Base-by-base conservation (phyloP, 2,888 invertebrate species). In the Nemotelus nigrinus region DNA sequence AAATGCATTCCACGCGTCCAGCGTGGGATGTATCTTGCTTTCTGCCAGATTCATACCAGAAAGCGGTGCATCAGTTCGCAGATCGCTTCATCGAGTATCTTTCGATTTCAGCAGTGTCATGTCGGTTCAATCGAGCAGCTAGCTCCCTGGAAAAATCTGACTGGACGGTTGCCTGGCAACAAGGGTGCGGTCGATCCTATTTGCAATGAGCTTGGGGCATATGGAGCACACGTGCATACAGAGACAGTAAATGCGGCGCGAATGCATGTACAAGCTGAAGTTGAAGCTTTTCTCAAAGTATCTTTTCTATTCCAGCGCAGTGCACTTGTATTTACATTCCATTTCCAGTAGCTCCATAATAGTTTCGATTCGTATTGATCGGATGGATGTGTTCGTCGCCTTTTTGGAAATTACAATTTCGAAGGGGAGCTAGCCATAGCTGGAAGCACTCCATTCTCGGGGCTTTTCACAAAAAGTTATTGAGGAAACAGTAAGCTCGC, bases 131-230 rank as follows among this genome's bases (percentile, higher is more conserved):
- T 6, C 10, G 3, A 10, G 6, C 5, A 63, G 4, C 41, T 43
- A 53, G 70, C 55, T 53, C 53, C 43, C 3, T 45, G 57, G 60
- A 74, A 60, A 57, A 74, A 39, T 10, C 60, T 5, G 2, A 25
- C 48, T 74, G 74, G 48, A 74, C 60, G 47, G 79, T 80, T 80
- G 79, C 80, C 71, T 78, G 75, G 80, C 79, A 80, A 80, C 80
- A 78, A 78, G 79, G 80, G 80, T 79, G 80, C 80, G 80, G 80
- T 79, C 80, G 79, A 65, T 78, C 72, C 77, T 72, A 78, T 76
- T 76, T 76, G 65, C 76, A 76, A 47, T 60, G 63, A 47, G 63
- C 63, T 58, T 72, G 72, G 67, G 72, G 25, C 47, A 60, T 47
- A 50, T 74, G 60, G 74, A 60, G 74, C 63, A 74, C 74, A 74